phyloP scores from a whole-genome alignment of 37 sponge, comb jelly and placozoan species.

The Mnemiopsis leidyi region DNA sequence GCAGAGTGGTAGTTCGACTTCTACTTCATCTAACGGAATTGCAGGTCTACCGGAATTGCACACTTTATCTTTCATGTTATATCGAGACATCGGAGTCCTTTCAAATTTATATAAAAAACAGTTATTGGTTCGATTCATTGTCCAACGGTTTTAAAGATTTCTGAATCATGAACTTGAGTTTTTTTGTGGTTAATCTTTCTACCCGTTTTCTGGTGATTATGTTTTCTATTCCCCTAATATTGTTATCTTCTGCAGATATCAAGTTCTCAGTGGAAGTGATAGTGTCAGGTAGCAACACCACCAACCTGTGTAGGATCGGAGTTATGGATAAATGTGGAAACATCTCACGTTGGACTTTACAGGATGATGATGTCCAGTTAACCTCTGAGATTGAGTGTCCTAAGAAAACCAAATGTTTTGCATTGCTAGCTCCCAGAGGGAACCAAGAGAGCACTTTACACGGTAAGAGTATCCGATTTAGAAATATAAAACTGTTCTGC shows the following conservation, averaged over 20 bases:
- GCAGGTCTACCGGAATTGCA: no score
- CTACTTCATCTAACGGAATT: background rate
- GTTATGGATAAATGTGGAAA: background rate
- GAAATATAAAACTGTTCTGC: no score
- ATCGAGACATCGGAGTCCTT: no score
- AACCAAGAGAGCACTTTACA: background rate
- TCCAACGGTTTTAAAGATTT: no score
- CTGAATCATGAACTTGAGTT: no score
- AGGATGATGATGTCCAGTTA: background rate
- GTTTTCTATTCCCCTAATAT: background rate
- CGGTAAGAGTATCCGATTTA: no score
- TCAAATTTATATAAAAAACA: no score
- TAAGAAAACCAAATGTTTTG: background rate
- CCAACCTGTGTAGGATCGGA: background rate
- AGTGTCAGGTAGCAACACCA: background rate
- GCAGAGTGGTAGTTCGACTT: background rate
- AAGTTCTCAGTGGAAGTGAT: background rate
- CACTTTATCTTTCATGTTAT: no score
- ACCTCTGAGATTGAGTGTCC: background rate
- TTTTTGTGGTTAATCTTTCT: no score
- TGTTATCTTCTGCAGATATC: background rate
- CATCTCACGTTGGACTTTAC: background rate
- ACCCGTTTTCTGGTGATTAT: no score
- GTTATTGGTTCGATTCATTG: no score
- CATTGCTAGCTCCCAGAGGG: background rate